Conservation (phyloP, 2,888 invertebrate species). For the Creontiades dilutus region DNA sequence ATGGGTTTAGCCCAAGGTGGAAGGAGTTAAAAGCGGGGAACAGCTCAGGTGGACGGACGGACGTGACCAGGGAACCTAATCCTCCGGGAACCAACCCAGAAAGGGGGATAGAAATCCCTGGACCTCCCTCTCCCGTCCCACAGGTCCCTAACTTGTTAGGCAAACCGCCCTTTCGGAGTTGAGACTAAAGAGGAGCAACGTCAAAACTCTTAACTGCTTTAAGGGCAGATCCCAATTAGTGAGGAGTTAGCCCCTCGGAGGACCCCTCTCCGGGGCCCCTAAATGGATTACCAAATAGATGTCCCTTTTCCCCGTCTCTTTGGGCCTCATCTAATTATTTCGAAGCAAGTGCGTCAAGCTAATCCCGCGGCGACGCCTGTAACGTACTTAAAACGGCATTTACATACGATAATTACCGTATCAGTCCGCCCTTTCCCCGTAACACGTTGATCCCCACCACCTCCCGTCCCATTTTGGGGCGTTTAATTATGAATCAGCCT, state of each 20-base stretch:
- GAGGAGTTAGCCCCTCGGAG: constrained; percentile 65
- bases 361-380: constrained; percentile 54
- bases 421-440: constrained; percentile 29
- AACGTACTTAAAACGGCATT: constrained; percentile 57
- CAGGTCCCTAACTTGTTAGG: constrained; percentile 61
- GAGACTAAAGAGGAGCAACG: constrained; percentile 68
- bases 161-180: constrained; percentile 67
- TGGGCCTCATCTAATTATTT: constrained; percentile 70
- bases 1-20: constrained; percentile 4
- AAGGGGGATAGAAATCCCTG: constrained; percentile 17
- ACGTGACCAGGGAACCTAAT: constrained; percentile 61
- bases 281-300: constrained; percentile 71
- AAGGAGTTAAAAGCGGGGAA: constrained; percentile 36
- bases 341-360: constrained; percentile 44
- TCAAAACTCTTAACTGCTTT: constrained; percentile 75
- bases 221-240: constrained; percentile 73
- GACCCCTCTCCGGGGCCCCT: constrained; percentile 48
- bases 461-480: background rate
- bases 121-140: constrained; percentile 17
- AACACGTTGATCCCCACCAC: background rate
- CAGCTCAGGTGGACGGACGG: constrained; percentile 41
- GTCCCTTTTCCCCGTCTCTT: constrained; percentile 60
- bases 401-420: constrained; percentile 63
- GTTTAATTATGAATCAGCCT: constrained; percentile 47
- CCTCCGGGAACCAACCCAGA: constrained; percentile 29